Evolutionary conservation across 2,888 invertebrate species (phyloP).

Genomic region (Drosophila kanekoi): DNA sequence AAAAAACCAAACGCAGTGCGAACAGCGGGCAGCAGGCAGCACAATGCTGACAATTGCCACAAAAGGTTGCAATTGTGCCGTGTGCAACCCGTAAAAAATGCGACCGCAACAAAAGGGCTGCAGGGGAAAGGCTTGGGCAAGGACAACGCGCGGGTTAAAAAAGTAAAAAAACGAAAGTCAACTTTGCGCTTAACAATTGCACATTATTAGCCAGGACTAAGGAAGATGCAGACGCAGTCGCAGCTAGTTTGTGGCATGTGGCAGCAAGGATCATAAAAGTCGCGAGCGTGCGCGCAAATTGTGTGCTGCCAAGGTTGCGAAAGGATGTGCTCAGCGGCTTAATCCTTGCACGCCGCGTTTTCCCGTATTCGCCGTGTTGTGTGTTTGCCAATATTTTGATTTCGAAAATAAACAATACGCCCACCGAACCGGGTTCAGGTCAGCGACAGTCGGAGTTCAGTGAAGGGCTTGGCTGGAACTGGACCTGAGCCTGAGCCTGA

Average conservation of each 20-base stretch:
- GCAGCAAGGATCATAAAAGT: constrained; percentile 59
- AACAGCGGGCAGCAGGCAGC: constrained; percentile 25
- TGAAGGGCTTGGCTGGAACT: constrained; percentile 37
- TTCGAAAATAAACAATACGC: constrained; percentile 82
- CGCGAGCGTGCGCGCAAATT: constrained; percentile 57
- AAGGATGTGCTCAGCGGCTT: constrained; percentile 60
- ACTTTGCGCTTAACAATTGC: constrained; percentile 48
- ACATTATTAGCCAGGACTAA: constrained; percentile 60
- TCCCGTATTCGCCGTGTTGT: constrained; percentile 69
- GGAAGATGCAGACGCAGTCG: background rate
- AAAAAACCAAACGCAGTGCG: constrained; percentile 24
- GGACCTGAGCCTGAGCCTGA: too few species aligned
- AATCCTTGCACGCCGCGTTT: constrained; percentile 63
- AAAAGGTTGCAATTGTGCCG: constrained; percentile 55
- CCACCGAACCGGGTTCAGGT: constrained; percentile 57
- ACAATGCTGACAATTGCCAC: constrained; percentile 59
- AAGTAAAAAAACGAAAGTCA: constrained; percentile 66
- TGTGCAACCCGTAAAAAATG: constrained; percentile 67
- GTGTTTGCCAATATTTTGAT: constrained; percentile 83
- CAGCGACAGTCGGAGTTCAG: constrained; percentile 17
- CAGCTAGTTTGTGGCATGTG: constrained; percentile 26
- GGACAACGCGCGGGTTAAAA: constrained; percentile 58
- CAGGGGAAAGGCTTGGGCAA: constrained; percentile 54
- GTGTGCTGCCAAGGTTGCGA: constrained; percentile 56
- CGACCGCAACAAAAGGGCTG: constrained; percentile 71